phyloP scores from a whole-genome alignment of 2,113 vertebrate species.

The human (Homo sapiens) region GRCh38 chr2:179967501-179968000 shows the following conservation, averaged over 20 bases:
- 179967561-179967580: neutral
- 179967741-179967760: neutral
- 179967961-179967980: neutral
- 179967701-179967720: neutral
- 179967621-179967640: neutral
- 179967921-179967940: neutral
- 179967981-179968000: neutral
- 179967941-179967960: neutral
- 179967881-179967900: constrained; percentile 34
- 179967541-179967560: neutral
- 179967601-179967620: neutral
- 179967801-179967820: neutral
- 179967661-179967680: neutral
- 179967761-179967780: neutral
- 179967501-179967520: neutral
- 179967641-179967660: constrained; percentile 1
- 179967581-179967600: neutral
- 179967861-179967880: neutral
- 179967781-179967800: neutral
- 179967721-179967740: neutral
- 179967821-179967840: constrained; percentile 8
- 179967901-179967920: constrained; percentile 2
- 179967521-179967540: neutral
- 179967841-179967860: neutral
- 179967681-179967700: neutral